Evolutionary conservation across 2,113 vertebrate species (phyloP).

Genomic region (Zosterops borbonicus): DNA sequence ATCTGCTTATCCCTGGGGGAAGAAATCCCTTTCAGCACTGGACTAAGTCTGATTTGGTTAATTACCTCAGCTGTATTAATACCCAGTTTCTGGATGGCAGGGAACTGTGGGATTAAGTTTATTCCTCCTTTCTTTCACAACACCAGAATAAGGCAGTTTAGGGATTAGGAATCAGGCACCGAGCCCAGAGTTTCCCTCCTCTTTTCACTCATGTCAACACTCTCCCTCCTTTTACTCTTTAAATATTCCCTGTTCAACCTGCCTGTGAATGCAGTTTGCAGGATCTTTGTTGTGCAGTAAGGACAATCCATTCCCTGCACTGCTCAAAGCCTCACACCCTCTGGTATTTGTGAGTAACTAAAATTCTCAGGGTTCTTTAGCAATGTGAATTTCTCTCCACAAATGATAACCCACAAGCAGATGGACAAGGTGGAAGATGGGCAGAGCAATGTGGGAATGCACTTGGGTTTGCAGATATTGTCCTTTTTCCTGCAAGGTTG

Average conservation of each 20-base stretch:
- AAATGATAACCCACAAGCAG: not conserved
- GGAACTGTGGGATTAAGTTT: not conserved
- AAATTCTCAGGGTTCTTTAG: not conserved
- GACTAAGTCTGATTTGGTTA: constrained; percentile 47
- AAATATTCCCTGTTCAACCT: not conserved
- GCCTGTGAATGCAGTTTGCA: constrained; percentile 1
- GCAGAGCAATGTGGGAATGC: not conserved
- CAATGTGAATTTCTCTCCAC: not conserved
- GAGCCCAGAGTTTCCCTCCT: not conserved
- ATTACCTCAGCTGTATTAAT: constrained; percentile 57
- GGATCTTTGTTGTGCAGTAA: not conserved
- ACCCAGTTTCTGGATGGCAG: not conserved
- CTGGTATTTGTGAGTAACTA: not conserved
- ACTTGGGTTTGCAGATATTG: rapidly evolving
- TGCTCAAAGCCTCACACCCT: not conserved
- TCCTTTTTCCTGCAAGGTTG: not conserved
- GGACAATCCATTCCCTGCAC: not conserved
- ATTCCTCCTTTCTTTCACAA: constrained; percentile 8
- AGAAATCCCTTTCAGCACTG: constrained; percentile 52
- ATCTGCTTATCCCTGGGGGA: constrained; percentile 42
- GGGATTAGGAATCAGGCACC: constrained; percentile 2
- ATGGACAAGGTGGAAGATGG: not conserved
- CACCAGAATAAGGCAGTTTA: not conserved
- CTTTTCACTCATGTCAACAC: not conserved
- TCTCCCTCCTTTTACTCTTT: not conserved